Percentiles rank a stretch among this genome's conserved stretches.
Conservation (phyloP, 2,113 vertebrate genomes). For the Pipa parva region DNA sequence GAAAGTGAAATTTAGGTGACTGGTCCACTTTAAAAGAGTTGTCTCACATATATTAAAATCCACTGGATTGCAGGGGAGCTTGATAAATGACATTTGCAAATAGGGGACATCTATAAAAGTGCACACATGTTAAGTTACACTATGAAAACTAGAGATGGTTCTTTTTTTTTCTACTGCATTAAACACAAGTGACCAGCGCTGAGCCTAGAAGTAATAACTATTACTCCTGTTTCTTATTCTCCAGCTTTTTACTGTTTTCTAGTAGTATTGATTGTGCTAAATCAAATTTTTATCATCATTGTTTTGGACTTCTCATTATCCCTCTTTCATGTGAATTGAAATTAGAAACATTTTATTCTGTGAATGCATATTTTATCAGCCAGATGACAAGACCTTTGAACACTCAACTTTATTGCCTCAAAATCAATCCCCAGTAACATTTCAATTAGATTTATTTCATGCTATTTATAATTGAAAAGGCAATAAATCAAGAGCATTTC, state of each 20-base stretch:
- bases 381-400: constrained; percentile 34
- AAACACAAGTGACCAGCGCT: no score
- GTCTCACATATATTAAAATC: no score
- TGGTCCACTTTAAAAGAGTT: no score
- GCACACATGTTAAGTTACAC: no score
- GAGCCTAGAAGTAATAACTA: neutral
- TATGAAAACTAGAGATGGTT: no score
- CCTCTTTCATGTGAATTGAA: constrained; percentile 12
- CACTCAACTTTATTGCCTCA: constrained; percentile 35
- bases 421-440: constrained; percentile 39
- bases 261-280: constrained; percentile 16
- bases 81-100: neutral
- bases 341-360: constrained; percentile 13
- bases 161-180: no score
- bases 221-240: neutral
- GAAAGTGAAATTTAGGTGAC: no score
- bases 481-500: constrained; percentile 25
- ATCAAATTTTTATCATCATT: constrained; percentile 3
- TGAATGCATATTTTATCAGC: constrained; percentile 9
- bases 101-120: no score
- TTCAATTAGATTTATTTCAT: constrained; percentile 43
- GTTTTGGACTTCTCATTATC: constrained; percentile 1
- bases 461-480: constrained; percentile 33
- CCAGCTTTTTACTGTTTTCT: neutral
- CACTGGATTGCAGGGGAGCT: no score